Conservation (phyloP, 2,797 vertebrate species). For the Clarias fuscus region DNA sequence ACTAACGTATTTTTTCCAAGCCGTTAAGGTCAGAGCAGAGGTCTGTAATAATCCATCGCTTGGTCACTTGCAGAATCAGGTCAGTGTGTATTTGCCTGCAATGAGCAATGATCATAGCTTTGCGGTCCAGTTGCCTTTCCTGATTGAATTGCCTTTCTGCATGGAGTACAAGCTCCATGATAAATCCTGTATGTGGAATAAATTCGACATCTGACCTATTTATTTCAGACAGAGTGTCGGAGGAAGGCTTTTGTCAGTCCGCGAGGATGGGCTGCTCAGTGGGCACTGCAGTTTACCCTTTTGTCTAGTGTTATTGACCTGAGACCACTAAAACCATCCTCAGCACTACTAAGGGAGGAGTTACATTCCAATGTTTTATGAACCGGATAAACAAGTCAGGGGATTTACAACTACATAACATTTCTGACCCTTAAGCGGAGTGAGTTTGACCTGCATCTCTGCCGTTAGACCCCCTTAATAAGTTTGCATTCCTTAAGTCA, state of each 20-base stretch:
- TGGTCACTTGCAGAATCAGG: conserved; percentile 65
- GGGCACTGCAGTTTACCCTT: conserved; percentile 24
- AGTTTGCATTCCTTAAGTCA: conserved; percentile 35
- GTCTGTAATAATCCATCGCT: conserved; percentile 55
- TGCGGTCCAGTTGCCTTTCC: conserved; percentile 43
- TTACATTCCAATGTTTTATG: conserved; percentile 29
- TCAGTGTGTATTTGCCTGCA: conserved; percentile 65
- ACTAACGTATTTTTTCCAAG: conserved; percentile 50
- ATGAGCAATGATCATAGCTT: conserved; percentile 59
- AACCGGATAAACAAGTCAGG: conserved; percentile 15
- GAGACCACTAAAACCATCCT: conserved; percentile 15
- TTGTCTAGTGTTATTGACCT: conserved; percentile 34
- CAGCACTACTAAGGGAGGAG: background rate
- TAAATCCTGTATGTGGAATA: conserved; percentile 57
- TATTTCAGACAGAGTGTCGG: conserved; percentile 30
- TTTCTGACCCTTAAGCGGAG: conserved; percentile 11
- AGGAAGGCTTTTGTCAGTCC: conserved; percentile 22
- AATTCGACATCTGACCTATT: conserved; percentile 58
- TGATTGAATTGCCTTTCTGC: conserved; percentile 62
- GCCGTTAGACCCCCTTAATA: conserved; percentile 23
- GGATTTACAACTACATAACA: conserved; percentile 1
- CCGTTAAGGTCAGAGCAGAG: conserved; percentile 34
- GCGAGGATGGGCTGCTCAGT: conserved; percentile 13
- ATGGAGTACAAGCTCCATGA: conserved; percentile 43
- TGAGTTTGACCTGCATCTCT: conserved; percentile 18